Conservation (phyloP, 2,888 invertebrate species). For the Nomada flava region DNA sequence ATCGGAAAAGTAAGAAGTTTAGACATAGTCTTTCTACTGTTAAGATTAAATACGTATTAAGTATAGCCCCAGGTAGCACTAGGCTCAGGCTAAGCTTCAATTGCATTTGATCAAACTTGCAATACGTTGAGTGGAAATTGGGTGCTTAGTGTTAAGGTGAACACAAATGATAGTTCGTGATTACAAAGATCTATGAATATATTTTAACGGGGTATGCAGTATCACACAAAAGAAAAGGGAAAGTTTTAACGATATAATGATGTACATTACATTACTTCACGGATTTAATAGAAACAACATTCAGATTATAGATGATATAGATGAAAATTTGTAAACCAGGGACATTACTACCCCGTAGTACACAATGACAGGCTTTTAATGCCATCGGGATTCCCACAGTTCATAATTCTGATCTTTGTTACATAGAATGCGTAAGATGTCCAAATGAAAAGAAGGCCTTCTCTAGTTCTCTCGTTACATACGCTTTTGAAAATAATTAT, state of each 20-base stretch:
- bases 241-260: conserved; percentile 43
- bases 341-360: conserved; percentile 57
- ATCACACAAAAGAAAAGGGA: conserved; percentile 26
- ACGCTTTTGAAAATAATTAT: conserved; percentile 63
- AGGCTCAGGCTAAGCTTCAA: conserved; percentile 64
- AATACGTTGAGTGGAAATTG: conserved; percentile 50
- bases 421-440: conserved; percentile 50
- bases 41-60: conserved; percentile 52
- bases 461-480: conserved; percentile 69
- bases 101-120: conserved; percentile 63
- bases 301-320: conserved; percentile 23
- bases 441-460: conserved; percentile 66
- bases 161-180: conserved; percentile 48
- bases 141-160: conserved; percentile 52
- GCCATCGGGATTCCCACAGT: conserved; percentile 35
- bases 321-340: conserved; percentile 42
- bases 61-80: conserved; percentile 69
- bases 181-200: conserved; percentile 61
- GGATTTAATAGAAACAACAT: conserved; percentile 21
- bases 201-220: conserved; percentile 61
- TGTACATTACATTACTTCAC: conserved; percentile 49
- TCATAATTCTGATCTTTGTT: conserved; percentile 52
- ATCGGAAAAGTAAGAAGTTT: conserved; percentile 22
- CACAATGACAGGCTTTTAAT: conserved; percentile 30
- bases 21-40: conserved; percentile 45